Evolutionary conservation across 2,888 invertebrate species (phyloP).

Genomic region (Hypercompe scribonia): DNA sequence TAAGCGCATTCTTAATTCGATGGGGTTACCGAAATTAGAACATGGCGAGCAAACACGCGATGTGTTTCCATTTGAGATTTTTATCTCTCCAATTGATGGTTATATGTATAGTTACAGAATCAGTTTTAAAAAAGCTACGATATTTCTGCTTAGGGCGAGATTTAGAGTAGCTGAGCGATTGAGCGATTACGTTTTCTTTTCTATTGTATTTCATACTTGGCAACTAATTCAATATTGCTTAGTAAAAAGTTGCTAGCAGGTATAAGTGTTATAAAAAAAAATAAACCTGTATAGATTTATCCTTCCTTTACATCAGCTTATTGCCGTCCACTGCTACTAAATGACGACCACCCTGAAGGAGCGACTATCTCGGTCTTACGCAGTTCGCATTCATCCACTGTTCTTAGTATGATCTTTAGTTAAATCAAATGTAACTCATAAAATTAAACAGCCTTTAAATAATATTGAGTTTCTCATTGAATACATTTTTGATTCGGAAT

Average conservation of each 20-base stretch:
- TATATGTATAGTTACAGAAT: constrained; percentile 74
- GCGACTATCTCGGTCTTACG: too few species aligned
- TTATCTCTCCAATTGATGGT: constrained; percentile 83
- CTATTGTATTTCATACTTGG: background rate
- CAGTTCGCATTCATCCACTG: too few species aligned
- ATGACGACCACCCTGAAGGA: too few species aligned
- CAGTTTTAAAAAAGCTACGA: constrained; percentile 68
- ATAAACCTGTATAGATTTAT: too few species aligned
- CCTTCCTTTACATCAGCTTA: too few species aligned
- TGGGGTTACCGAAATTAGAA: constrained; percentile 68
- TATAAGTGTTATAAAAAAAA: too few species aligned
- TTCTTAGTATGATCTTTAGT: background rate
- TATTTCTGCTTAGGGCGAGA: constrained; percentile 57
- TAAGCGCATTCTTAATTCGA: constrained; percentile 47
- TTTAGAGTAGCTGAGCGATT: constrained; percentile 32
- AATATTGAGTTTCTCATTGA: background rate
- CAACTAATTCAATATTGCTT: background rate
- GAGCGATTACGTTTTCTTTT: background rate
- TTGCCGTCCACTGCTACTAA: too few species aligned
- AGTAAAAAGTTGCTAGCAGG: background rate
- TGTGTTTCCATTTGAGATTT: constrained; percentile 74
- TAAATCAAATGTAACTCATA: background rate
- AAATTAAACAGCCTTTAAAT: background rate
- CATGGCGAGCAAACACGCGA: constrained; percentile 76
- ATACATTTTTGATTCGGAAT: background rate